Evolutionary conservation across 1,140 invertebrate species (phyloP).

Genomic region (Anadara kagoshimensis): DNA sequence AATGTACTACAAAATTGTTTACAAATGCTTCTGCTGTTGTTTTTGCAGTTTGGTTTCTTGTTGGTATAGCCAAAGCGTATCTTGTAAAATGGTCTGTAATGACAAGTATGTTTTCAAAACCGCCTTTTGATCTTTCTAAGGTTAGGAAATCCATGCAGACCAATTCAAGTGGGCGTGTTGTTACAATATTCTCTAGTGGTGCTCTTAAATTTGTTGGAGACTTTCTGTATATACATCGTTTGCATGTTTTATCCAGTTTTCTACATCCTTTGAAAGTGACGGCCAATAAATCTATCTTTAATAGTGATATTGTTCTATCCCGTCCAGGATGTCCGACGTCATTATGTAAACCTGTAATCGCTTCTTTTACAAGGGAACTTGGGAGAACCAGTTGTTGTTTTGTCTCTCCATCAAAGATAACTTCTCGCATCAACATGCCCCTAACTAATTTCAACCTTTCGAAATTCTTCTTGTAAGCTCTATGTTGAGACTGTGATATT

Average conservation of each 20-base stretch:
- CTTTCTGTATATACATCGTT: constrained; percentile 22
- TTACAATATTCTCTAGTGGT: constrained; percentile 15
- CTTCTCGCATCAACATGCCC: background rate
- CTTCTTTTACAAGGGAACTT: background rate
- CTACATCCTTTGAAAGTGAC: constrained; percentile 8
- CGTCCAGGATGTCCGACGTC: constrained; percentile 15
- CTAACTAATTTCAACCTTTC: background rate
- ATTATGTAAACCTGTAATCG: background rate
- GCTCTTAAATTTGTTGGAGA: background rate
- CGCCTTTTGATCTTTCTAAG: constrained; percentile 15
- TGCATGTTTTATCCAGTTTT: background rate
- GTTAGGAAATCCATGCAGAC: constrained; percentile 33
- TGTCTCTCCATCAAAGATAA: background rate
- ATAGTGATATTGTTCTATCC: constrained; percentile 10
- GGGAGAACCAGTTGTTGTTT: background rate
- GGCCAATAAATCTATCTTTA: constrained; percentile 20
- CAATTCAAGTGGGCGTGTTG: constrained; percentile 14
- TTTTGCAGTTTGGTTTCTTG: constrained; percentile 69
- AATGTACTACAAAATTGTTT: constrained; percentile 1
- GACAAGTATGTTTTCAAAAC: constrained; percentile 53
- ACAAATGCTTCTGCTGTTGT: constrained; percentile 67
- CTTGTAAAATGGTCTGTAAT: constrained; percentile 71
- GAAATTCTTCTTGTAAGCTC: background rate
- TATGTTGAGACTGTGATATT: background rate
- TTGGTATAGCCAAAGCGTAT: constrained; percentile 66